phyloP scores from a whole-genome alignment of 2,113 vertebrate species.

The Nycticryphes semicollaris region DNA sequence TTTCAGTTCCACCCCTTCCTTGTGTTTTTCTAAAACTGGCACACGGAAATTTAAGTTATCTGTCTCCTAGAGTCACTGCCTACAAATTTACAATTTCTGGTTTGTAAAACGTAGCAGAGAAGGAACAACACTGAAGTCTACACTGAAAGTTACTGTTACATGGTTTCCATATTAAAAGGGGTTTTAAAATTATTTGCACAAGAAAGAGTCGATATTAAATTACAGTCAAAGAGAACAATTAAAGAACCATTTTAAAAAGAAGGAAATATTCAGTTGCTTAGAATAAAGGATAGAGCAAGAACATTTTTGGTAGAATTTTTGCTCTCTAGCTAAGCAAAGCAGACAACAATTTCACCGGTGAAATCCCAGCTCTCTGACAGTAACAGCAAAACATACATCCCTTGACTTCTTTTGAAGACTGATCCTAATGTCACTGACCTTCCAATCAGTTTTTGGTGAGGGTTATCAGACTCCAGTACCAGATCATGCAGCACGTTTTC shows the following conservation, averaged over 20 bases:
- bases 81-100: not conserved
- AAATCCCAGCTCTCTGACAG: not conserved
- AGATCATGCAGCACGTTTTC: not conserved
- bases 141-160: not conserved
- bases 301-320: not conserved
- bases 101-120: not conserved
- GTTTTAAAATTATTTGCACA: not conserved
- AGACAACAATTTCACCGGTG: not conserved
- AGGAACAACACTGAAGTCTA: not conserved
- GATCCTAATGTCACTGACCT: not conserved
- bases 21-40: not conserved
- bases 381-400: not conserved
- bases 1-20: not conserved
- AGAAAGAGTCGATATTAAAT: not conserved
- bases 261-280: not conserved
- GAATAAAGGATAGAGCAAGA: not conserved
- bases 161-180: not conserved
- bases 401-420: not conserved
- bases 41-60: not conserved
- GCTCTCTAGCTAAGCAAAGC: not conserved
- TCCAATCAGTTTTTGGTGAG: not conserved
- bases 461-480: not conserved
- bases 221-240: not conserved
- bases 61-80: not conserved
- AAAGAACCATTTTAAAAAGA: not conserved